These are phyloP conservation scores for Aphelocoma coerulescens DNA, from an alignment of 2,113 vertebrate genomes.

Conservation along the genomic window DNA sequence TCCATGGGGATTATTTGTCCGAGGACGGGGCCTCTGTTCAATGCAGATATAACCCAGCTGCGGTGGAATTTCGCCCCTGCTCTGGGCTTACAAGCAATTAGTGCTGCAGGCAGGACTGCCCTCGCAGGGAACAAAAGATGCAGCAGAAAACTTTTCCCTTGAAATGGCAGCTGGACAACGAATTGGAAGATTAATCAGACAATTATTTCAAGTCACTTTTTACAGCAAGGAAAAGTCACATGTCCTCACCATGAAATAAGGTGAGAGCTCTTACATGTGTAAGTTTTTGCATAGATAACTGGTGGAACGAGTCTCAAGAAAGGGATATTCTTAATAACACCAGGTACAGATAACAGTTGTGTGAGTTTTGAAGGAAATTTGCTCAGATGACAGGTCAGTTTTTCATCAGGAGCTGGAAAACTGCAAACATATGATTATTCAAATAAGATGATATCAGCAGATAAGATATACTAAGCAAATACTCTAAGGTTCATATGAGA, in stretches of 20 bases:
- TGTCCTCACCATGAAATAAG: neutral
- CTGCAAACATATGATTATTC: conserved; percentile 39
- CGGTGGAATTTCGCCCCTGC: neutral
- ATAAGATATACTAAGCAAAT: conserved; percentile 24
- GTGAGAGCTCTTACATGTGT: neutral
- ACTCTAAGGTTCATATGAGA: neutral
- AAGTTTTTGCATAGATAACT: neutral
- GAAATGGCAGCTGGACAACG: conserved; percentile 10
- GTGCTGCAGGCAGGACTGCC: neutral
- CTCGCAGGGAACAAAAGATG: conserved; percentile 12
- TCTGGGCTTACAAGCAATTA: conserved; percentile 31
- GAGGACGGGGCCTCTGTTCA: neutral
- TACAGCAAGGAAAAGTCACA: neutral
- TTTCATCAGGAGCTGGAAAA: conserved; percentile 29
- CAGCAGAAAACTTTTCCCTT: neutral
- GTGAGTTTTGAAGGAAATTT: neutral
- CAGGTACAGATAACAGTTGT: neutral
- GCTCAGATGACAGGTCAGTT: conserved; percentile 32
- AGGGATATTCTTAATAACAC: neutral
- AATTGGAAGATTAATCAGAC: neutral
- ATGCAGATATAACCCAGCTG: conserved; percentile 17
- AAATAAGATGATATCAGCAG: conserved; percentile 29
- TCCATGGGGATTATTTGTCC: conserved; percentile 32
- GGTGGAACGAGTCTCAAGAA: neutral
- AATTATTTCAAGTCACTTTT: neutral